Evolutionary conservation across 2,113 vertebrate species (phyloP), one percentile per base, ranked within the genome.

Genomic region (Heterotilapia buettikoferi): DNA sequence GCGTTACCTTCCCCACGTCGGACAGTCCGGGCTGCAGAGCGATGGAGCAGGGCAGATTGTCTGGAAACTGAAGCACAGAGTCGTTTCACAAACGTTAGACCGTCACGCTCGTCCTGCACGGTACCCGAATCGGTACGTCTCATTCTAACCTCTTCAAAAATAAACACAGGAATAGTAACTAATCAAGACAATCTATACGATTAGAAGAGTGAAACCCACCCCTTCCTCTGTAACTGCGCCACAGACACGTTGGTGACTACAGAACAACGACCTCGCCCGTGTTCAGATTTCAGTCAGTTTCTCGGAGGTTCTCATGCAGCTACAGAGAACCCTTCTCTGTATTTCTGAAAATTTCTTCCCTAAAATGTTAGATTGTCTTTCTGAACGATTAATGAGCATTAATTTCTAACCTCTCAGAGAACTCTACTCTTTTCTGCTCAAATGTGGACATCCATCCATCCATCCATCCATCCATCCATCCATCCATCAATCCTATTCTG

Each of bases 31-130:
- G 98, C 93, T 99, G 98, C 88, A 99, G 93, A 90, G 94, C 96
- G 13, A 99, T 97, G 0, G 98, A 99, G 50, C 98, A 99, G 1
- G 98, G 98, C 84, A 99, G 93, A 86, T 98, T 97, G 94, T 99
- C 98, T 63, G 98, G 98, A 85, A 99, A 98, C 98, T 99, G 92
- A 86, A 80, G 89, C n/a, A 92, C 18, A 86, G n/a, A 18, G 33
- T 43, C 13, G 3, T 53, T 79, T 82, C 33, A 36, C 24, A 47
- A 53, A 6, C 19, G n/a, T 50, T 38, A 21, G 19, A 38, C 6
- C 24, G 4, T 47, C 24, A 18, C 4, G 0, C 43, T 76, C 24
- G 9, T 19, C 40, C 40, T 76, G 68, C 18, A 29, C 8, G 6
- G 12, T 21, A 43, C 7, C 66, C 0, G 7, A 73, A 16, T 0